Evolutionary conservation across 2,113 vertebrate genomes (phyloP).

Genomic region (Pongo abelii): DNA sequence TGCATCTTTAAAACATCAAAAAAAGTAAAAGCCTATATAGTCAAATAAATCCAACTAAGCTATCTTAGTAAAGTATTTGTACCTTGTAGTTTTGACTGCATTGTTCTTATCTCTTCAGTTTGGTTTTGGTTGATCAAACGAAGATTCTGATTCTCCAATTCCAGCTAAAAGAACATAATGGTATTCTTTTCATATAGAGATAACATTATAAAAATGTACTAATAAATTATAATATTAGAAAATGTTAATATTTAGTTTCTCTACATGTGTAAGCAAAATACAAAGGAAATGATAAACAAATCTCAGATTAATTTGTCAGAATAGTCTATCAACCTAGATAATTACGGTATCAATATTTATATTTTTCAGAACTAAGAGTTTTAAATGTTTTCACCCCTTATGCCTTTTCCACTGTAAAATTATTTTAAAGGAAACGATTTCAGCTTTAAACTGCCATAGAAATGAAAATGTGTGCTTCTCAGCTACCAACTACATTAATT

Average conservation of each 20-base stretch:
- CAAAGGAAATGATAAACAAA: slow-evolving; percentile 35
- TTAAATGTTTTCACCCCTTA: neutral
- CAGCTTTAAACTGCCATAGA: slow-evolving; percentile 6
- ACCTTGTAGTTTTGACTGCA: slow-evolving; percentile 93
- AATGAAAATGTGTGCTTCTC: neutral
- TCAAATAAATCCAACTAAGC: neutral
- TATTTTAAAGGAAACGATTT: slow-evolving; percentile 51
- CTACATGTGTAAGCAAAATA: neutral
- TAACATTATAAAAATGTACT: slow-evolving; percentile 48
- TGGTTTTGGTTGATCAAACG: slow-evolving; percentile 93
- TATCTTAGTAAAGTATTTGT: slow-evolving; percentile 35
- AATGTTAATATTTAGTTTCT: neutral
- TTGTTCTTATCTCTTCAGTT: slow-evolving; percentile 90
- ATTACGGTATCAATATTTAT: slow-evolving; percentile 3
- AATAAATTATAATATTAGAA: slow-evolving; percentile 17
- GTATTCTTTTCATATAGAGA: slow-evolving; percentile 49
- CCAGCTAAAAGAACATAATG: slow-evolving; percentile 89
- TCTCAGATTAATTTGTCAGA: neutral
- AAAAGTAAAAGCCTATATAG: slow-evolving; percentile 7
- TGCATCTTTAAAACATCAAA: neutral
- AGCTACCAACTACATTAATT: slow-evolving; percentile 35
- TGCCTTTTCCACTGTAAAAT: slow-evolving; percentile 16
- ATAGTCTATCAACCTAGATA: neutral
- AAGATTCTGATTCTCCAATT: slow-evolving; percentile 93
- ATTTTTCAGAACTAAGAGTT: slow-evolving; percentile 41